These are phyloP conservation scores for human (Homo sapiens) DNA, from an alignment of 2,113 vertebrate genomes.

Conservation along the genomic window DNA sequence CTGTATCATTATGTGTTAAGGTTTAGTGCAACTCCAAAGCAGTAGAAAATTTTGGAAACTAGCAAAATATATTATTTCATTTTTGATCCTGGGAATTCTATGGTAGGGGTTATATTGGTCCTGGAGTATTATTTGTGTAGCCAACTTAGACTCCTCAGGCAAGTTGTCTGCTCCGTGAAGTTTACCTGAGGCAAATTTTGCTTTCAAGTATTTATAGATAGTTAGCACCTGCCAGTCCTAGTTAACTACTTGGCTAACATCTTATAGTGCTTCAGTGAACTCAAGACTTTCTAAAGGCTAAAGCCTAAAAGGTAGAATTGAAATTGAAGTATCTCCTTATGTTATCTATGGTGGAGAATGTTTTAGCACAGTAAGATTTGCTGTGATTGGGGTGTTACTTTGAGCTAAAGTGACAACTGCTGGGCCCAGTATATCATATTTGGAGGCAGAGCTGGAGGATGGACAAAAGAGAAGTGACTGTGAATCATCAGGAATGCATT, in stretches of 20 bases:
- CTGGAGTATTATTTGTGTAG: neutral
- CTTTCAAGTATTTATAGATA: neutral
- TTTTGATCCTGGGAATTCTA: neutral
- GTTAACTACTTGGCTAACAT: neutral
- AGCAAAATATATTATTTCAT: neutral
- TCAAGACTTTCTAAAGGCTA: neutral
- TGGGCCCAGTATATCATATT: neutral
- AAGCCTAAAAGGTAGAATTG: neutral
- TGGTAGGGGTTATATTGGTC: neutral
- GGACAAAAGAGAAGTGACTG: neutral
- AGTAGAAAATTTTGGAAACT: neutral
- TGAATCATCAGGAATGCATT: neutral
- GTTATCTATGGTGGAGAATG: neutral
- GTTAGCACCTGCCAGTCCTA: neutral
- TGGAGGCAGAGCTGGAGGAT: neutral
- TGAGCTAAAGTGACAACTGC: neutral
- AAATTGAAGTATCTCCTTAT: neutral
- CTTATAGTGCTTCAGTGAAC: neutral
- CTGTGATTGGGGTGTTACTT: neutral
- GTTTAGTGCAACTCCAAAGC: neutral
- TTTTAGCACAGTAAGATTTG: neutral
- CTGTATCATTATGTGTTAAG: neutral
- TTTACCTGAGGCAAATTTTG: neutral
- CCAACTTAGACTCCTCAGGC: neutral
- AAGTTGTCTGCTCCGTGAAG: neutral